phyloP scores from a whole-genome alignment of 1,140 invertebrate genomes.

The Anagrus nilaparvatae region DNA sequence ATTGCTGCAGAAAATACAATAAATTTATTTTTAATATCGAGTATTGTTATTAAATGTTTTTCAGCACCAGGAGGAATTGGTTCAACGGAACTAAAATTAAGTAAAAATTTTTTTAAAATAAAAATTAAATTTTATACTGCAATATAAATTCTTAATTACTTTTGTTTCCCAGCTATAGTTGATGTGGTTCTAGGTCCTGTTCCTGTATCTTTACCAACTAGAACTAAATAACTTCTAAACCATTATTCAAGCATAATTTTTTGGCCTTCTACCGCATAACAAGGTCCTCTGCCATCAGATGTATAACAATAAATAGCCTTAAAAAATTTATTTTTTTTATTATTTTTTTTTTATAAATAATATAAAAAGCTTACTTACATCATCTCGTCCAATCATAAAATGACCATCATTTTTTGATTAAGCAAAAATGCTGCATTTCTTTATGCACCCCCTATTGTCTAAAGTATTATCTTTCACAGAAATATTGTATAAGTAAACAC shows the following conservation, averaged over 20 bases:
- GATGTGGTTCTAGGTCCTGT: conserved; percentile 31
- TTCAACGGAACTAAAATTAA: conserved; percentile 30
- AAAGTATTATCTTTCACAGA: conserved; percentile 55
- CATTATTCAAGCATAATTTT: conserved; percentile 78
- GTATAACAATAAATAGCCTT: conserved; percentile 91
- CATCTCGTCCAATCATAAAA: conserved; percentile 72
- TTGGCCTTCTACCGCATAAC: conserved; percentile 82
- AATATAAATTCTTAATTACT: conserved; percentile 15
- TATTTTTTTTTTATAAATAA: no score
- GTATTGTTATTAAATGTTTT: conserved; percentile 60
- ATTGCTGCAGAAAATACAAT: conserved; percentile 76
- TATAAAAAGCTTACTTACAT: no score
- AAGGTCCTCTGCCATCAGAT: conserved; percentile 77
- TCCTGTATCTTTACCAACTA: conserved; percentile 58
- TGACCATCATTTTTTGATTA: conserved; percentile 66
- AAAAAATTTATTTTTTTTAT: conserved; percentile 21
- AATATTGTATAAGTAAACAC: conserved; percentile 61
- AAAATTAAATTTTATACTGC: neutral
- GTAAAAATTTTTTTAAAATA: conserved; percentile 4
- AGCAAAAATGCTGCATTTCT: conserved; percentile 61
- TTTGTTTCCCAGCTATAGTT: conserved; percentile 35
- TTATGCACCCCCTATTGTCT: conserved; percentile 55
- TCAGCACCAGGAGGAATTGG: conserved; percentile 37
- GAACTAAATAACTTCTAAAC: conserved; percentile 80
- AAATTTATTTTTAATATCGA: conserved; percentile 88